Evolutionary conservation across 2,797 vertebrate genomes (phyloP), one percentile per base, ranked within the genome.

Genomic region (Peromyscus aztecus): DNA sequence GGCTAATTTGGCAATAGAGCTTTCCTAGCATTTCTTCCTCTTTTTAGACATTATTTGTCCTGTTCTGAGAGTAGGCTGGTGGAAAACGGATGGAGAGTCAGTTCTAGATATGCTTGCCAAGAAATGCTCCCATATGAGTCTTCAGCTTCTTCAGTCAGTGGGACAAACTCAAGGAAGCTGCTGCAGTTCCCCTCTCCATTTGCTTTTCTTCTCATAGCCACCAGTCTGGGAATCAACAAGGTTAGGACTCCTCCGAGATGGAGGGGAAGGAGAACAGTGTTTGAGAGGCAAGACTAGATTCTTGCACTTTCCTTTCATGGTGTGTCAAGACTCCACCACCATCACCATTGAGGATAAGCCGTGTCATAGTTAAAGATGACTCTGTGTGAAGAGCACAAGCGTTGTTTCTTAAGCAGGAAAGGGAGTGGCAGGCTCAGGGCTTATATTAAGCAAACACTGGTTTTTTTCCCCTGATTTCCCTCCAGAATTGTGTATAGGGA

Each of bases 401-500:
- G 11, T 67, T 96, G 7, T 57, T 86, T 96, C 90, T 83, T 95
- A 93, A 94, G 80, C 71, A 93, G 69, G 27, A 90, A 92, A 94
- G 89, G 7, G 69, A 96, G 21, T 85, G 81, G 40, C 84, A 27
- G 24, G 8, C 37, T 46, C 97, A 80, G 59, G 31, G 55, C 76
- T 94, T 71, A 73, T 89, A 94, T 90, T 92, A 80, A 94, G 69
- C 88, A 89, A 90, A 92, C 3, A 73, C 3, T n/a, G 6, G n/a
- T 43, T 81, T 93, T 37, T 8, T 27, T 6, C 59, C 29, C 71
- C 61, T 90, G 34, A 81, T 94, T 96, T 96, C 92, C 88, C 90
- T 94, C 69, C 52, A 88, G 65, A 97, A 96, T 88, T 96, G 21
- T 91, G 52, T 93, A 40, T 83, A 94, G 73, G 67, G 93, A 90